phyloP scores from a whole-genome alignment of 2,113 vertebrate genomes.

The Isurus oxyrinchus region DNA sequence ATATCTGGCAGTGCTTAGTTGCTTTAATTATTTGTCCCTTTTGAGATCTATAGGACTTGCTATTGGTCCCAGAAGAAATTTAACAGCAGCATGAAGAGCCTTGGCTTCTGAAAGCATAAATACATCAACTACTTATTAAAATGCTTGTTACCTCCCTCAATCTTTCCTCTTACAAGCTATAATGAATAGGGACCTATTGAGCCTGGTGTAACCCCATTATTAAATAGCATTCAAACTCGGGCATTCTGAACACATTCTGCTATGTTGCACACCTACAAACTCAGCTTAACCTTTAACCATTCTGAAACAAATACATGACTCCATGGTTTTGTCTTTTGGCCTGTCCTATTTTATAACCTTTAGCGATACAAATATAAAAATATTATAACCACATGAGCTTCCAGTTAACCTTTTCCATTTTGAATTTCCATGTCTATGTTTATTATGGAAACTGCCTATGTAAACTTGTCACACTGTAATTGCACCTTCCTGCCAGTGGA shows the following conservation, averaged over 20 bases:
- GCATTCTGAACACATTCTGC: background rate
- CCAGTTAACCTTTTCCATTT: background rate
- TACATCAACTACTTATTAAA: background rate
- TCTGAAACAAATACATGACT: background rate
- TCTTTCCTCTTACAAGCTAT: background rate
- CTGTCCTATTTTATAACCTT: background rate
- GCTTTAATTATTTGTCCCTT: background rate
- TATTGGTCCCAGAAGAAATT: background rate
- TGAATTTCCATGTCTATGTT: background rate
- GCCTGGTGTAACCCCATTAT: background rate
- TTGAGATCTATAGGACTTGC: background rate
- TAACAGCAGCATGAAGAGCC: background rate
- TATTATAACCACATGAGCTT: background rate
- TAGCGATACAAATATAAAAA: background rate
- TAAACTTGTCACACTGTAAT: background rate
- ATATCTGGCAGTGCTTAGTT: background rate
- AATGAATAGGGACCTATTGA: background rate
- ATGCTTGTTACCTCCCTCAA: background rate
- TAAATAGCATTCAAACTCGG: background rate
- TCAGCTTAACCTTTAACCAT: background rate
- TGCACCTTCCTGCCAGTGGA: background rate
- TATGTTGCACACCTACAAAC: background rate
- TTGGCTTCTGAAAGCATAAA: background rate
- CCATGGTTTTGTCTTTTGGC: background rate
- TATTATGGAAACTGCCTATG: no score